Percentiles rank a stretch among this genome's conserved stretches.
phyloP scores from a whole-genome alignment of 2,888 invertebrate genomes.

The Hoplodrina blanda region DNA sequence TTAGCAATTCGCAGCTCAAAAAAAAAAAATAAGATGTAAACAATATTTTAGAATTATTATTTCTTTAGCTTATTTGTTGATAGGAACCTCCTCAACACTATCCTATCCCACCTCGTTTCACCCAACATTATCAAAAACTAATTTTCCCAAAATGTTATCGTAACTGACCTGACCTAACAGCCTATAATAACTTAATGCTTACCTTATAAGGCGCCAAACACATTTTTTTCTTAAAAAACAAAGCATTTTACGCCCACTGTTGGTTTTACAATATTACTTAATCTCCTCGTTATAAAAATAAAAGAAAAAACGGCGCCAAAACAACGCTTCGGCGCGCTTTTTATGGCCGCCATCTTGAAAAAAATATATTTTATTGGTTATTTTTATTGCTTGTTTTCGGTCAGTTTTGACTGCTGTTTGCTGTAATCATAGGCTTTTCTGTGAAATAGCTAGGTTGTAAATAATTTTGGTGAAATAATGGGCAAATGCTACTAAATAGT shows the following conservation, averaged over 20 bases:
- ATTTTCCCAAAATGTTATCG: constrained; percentile 55
- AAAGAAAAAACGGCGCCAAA: constrained; percentile 80
- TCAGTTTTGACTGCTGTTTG: constrained; percentile 68
- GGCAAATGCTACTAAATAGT: constrained; percentile 37
- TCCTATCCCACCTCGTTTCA: background rate
- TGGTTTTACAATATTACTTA: constrained; percentile 87
- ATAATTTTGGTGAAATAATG: constrained; percentile 46
- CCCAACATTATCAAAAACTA: constrained; percentile 51
- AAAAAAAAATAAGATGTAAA: too few relatives aligned
- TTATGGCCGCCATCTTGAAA: constrained; percentile 66
- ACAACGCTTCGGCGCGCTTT: constrained; percentile 66
- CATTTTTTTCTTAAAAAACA: constrained; percentile 68
- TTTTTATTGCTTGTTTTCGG: constrained; percentile 72
- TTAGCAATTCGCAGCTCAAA: too few relatives aligned
- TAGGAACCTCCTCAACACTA: background rate
- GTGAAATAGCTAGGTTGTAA: constrained; percentile 62
- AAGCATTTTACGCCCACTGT: constrained; percentile 84
- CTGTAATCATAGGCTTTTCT: constrained; percentile 70
- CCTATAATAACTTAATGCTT: constrained; percentile 67
- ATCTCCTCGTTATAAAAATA: constrained; percentile 76
- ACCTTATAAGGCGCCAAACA: constrained; percentile 68
- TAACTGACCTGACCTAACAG: constrained; percentile 65
- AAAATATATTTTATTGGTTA: constrained; percentile 72
- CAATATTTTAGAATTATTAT: background rate
- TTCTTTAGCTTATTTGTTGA: background rate